Evolutionary conservation across 2,797 vertebrate genomes (phyloP).

Genomic region (Phrynocephalus vlangalii): DNA sequence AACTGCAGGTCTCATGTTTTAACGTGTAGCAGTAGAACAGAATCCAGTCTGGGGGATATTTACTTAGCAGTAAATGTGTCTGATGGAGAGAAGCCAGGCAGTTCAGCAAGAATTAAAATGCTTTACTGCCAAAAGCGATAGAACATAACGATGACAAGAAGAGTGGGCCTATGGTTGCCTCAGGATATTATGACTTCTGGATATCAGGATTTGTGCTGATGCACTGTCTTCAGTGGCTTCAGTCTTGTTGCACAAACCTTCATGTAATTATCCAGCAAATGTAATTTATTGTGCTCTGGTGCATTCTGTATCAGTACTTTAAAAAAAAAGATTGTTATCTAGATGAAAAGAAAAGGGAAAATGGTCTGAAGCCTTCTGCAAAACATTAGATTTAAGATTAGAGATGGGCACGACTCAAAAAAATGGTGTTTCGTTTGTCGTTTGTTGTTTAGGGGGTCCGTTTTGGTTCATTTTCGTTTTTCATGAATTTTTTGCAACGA

Average conservation of each 20-base stretch:
- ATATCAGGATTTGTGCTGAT: conserved; percentile 59
- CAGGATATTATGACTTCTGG: conserved; percentile 45
- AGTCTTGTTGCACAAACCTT: conserved; percentile 40
- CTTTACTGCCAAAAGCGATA: conserved; percentile 34
- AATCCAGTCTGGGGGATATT: conserved; percentile 27
- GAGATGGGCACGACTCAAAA: too few relatives aligned
- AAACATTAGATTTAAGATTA: not conserved
- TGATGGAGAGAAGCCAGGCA: conserved; percentile 56
- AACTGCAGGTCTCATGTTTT: conserved; percentile 49
- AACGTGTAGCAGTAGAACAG: conserved; percentile 47
- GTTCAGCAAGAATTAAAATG: conserved; percentile 54
- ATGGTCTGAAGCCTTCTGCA: conserved; percentile 5
- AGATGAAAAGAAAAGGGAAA: not conserved
- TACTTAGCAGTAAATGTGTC: conserved; percentile 57
- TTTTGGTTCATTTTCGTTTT: too few relatives aligned
- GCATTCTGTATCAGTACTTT: conserved; percentile 15
- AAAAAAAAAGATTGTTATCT: not conserved
- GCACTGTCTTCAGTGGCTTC: conserved; percentile 5
- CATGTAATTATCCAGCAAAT: conserved; percentile 28
- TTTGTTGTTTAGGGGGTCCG: too few relatives aligned
- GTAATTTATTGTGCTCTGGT: conserved; percentile 37
- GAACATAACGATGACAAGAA: conserved; percentile 43
- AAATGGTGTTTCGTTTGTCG: too few relatives aligned
- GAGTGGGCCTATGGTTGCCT: conserved; percentile 29
- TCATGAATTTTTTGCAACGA: too few relatives aligned